Base-by-base conservation (phyloP, 2,113 vertebrate genomes). In the Sapayoa aenigma region DNA sequence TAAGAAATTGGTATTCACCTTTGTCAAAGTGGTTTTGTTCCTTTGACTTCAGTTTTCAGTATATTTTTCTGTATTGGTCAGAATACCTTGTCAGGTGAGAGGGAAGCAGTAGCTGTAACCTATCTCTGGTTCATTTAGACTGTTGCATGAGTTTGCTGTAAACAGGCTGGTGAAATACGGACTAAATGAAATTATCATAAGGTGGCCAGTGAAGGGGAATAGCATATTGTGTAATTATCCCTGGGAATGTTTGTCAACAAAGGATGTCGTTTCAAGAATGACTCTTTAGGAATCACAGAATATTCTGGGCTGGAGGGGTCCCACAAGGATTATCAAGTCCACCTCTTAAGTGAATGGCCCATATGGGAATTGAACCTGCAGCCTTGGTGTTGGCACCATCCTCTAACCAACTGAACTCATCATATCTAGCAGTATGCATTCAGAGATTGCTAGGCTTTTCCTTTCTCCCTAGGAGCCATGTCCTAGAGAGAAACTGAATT, bases 111-210 rank as follows among this genome's bases (percentile, higher is more conserved):
- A 80, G 37, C 58, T 85, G 23, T 85, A 92, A 30, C 15, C 22
- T 58, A 3, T 23, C 67, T 79, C 28, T 33, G 37, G 37, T 66
- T 93, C 74, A 50, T 63, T 67, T 65, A 25, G 31, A n/a, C n/a
- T 84, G 78, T n/a, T 59, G 9, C 12, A 5, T 31, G 11, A 68
- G 33, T 58, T 22, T 65, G 6, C 56, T 87, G 71, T 31, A 89
- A 85, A 39, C 6, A 63, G 68, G 28, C 35, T 1, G 3, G 6
- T 79, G 41, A 79, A 88, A 88, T 47, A 44, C 0, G 0, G 11
- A 62, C 10, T 90, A 62, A 83, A 56, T 31, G 13, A 92, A 85
- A 52, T 69, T 18, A 53, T 60, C 3, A 5, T 41, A 41, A 86
- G 12, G 13, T 66, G 66, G 30, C 41, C 49, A 41, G 27, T 56